These are phyloP conservation scores for Carettochelys insculpta DNA, from an alignment of 2,113 vertebrate species.

Conservation along the genomic window DNA sequence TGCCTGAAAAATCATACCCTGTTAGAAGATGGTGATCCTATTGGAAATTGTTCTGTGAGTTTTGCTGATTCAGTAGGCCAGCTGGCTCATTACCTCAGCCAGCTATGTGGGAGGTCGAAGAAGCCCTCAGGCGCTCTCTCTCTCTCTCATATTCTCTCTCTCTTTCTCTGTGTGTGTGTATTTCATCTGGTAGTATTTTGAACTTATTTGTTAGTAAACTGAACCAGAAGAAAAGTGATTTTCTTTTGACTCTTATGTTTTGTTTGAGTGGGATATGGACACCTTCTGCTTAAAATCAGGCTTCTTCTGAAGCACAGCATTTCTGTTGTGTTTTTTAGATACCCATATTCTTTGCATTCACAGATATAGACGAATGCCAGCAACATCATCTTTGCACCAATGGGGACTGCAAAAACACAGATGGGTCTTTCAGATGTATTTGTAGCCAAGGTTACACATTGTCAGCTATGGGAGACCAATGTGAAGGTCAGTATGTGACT, in stretches of 20 bases:
- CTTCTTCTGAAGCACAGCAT: background rate
- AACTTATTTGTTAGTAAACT: background rate
- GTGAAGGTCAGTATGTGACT: constrained; percentile 83
- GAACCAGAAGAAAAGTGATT: background rate
- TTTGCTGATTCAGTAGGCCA: constrained; percentile 45
- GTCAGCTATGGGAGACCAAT: constrained; percentile 84
- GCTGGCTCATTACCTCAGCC: constrained; percentile 20
- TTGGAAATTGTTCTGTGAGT: constrained; percentile 64
- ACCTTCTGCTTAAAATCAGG: background rate
- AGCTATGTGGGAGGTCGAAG: constrained; percentile 30
- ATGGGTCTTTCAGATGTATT: constrained; percentile 90
- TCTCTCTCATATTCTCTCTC: too few relatives aligned
- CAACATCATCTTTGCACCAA: constrained; percentile 82
- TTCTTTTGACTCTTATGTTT: background rate
- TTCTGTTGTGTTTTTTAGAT: background rate
- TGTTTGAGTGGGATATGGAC: background rate
- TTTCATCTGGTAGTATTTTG: background rate
- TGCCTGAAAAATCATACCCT: constrained; percentile 46
- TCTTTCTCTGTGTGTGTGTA: background rate
- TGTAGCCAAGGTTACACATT: constrained; percentile 86
- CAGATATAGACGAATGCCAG: constrained; percentile 93
- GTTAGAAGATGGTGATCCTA: constrained; percentile 41
- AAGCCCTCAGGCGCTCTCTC: constrained; percentile 41
- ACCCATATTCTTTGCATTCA: background rate
- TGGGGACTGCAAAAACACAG: constrained; percentile 91